Conservation (phyloP, 2,797 vertebrate species). For the Pitangus sulphuratus region DNA sequence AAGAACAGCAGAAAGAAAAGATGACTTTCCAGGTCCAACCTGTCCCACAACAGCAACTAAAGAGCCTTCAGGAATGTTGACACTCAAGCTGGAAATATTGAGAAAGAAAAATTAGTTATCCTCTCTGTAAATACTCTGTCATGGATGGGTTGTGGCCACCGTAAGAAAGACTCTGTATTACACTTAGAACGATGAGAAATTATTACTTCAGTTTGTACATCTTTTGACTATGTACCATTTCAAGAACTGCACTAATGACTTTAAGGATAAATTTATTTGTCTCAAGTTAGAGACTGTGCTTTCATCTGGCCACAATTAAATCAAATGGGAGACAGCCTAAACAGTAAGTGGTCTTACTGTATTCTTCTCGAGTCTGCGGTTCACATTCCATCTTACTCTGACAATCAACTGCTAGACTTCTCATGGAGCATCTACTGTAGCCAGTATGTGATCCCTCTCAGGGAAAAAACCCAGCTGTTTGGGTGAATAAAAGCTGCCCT, state of each 20-base stretch:
- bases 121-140: not conserved
- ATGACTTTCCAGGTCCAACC: conserved; percentile 70
- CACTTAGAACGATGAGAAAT: not conserved
- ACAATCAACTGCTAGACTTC: no score
- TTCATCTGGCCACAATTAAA: no score
- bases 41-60: conserved; percentile 65
- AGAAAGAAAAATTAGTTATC: not conserved
- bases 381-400: no score
- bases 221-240: not conserved
- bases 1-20: conserved; percentile 65
- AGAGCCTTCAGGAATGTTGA: conserved; percentile 58
- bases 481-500: no score
- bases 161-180: not conserved
- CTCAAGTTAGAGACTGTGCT: not conserved
- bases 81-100: conserved; percentile 41
- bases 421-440: no score
- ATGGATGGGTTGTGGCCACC: not conserved
- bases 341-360: no score
- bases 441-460: no score
- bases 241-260: not conserved
- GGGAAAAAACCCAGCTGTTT: no score
- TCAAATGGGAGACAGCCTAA: no score
- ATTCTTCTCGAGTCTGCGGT: no score
- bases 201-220: not conserved
- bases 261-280: not conserved